Conservation (phyloP, 2,113 vertebrate species). For the Hucho hucho region DNA sequence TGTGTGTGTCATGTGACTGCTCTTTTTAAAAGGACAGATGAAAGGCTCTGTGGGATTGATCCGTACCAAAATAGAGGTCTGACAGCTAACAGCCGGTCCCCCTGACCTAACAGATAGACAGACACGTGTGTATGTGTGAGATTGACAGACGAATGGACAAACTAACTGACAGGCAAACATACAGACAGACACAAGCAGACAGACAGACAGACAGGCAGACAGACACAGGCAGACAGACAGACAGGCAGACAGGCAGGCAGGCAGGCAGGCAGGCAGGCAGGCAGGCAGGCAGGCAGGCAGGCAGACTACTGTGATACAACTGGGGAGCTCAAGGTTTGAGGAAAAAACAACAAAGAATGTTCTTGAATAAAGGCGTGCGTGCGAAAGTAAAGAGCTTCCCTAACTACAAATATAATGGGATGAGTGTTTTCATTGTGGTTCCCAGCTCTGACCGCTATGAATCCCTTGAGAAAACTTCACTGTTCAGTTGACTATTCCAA, state of each 20-base stretch:
- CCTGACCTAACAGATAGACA: neutral
- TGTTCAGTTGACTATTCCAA: too few species aligned
- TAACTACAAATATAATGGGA: neutral
- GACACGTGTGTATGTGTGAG: neutral
- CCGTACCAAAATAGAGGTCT: constrained; percentile 26
- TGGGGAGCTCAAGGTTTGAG: too few species aligned
- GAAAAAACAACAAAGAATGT: too few species aligned
- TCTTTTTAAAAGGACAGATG: constrained; percentile 40
- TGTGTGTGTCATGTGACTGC: constrained; percentile 25
- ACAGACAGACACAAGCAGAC: too few species aligned
- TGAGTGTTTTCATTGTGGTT: neutral
- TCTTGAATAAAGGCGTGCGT: neutral
- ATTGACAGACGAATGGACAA: constrained; percentile 1
- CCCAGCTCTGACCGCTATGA: neutral
- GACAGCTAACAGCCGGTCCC: neutral
- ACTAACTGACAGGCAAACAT: too few species aligned
- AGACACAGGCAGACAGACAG: too few species aligned
- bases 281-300: too few species aligned
- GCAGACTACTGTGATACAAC: too few species aligned
- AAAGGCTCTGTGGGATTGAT: constrained; percentile 40
- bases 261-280: too few species aligned
- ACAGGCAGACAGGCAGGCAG: too few species aligned
- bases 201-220: too few species aligned
- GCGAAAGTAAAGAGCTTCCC: neutral
- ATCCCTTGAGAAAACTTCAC: neutral